Evolutionary conservation across 2,888 invertebrate genomes (phyloP), one percentile per base, ranked within the genome.

Genomic region (Idaea straminata): DNA sequence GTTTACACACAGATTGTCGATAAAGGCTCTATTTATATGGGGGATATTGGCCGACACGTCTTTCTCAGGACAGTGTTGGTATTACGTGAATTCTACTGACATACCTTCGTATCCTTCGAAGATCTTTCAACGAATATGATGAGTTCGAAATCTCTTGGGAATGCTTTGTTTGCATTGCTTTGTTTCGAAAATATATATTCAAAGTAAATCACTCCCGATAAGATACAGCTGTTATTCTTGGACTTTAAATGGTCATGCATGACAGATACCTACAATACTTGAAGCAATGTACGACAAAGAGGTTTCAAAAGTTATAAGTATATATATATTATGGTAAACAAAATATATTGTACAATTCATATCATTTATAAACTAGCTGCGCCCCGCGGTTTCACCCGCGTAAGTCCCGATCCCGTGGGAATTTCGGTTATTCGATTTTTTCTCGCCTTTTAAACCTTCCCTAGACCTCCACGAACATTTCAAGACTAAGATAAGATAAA

Each of bases 1-100:
- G 72, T 72, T 74, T 71, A 69, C 66, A 69, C 72, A 66, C 72
- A 74, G 72, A 74, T 72, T 71, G 72, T 66, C 71, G 72, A 74
- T 74, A 74, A 71, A 72, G 69, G 70, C 72, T 69, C 62, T 70
- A 72, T 71, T 73, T 71, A 72, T 67, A 65, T 65, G 67, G 59
- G 59, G 68, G 62, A 65, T 68, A 64, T 73, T 68, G 67, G 62
- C 15, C 64, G 62, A 66, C 64, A 68, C 67, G 60, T 65, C 63
- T 65, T 67, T 61, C 61, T 63, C 61, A 16, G 62, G 62, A 63
- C 47, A 63, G 15, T 59, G 64, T 62, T 66, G 63, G 62, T 63
- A 65, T 60, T 60, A 59, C 34, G 59, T 4, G 59, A 59, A 59
- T 59, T 59, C 25, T 59, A 15, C 59, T 13, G 13, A 25, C 59